Conservation (phyloP, 2,113 vertebrate genomes). For the Lontra canadensis region DNA sequence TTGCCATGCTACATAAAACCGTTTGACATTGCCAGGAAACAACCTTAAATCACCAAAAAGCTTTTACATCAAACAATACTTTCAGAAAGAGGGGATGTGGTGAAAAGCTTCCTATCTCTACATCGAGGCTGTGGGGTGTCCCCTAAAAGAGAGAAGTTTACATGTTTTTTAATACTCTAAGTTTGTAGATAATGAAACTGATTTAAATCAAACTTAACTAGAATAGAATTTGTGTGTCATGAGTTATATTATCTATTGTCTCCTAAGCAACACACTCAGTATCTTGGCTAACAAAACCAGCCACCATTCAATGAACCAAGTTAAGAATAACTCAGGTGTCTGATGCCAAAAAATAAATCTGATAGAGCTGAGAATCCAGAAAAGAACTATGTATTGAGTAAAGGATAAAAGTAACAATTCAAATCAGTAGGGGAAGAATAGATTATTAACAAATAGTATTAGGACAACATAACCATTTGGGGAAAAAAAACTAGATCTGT, state of each 20-base stretch:
- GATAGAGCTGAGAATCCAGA: conserved; percentile 36
- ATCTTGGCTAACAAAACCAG: conserved; percentile 45
- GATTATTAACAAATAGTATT: background rate
- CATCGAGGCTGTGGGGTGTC: background rate
- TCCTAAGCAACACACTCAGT: conserved; percentile 8
- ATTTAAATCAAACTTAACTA: conserved; percentile 34
- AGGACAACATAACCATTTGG: background rate
- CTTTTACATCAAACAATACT: conserved; percentile 34
- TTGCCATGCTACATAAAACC: background rate
- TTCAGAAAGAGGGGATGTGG: background rate
- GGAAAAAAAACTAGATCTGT: background rate
- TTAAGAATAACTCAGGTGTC: conserved; percentile 59
- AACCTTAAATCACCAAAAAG: conserved; percentile 41
- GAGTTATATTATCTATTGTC: background rate
- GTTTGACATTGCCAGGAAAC: conserved; percentile 13
- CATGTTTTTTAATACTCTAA: conserved; percentile 47
- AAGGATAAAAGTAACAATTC: conserved; percentile 1
- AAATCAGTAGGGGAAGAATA: background rate
- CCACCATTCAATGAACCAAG: conserved; percentile 37
- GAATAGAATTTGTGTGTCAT: conserved; percentile 28
- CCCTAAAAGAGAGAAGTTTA: conserved; percentile 52
- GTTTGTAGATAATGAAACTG: conserved; percentile 33
- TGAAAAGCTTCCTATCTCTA: background rate
- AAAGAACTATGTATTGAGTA: background rate
- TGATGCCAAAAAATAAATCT: conserved; percentile 62